Conservation (phyloP, 37 sponge, comb jelly and placozoan species). For the Hexactinellida sp. region DNA sequence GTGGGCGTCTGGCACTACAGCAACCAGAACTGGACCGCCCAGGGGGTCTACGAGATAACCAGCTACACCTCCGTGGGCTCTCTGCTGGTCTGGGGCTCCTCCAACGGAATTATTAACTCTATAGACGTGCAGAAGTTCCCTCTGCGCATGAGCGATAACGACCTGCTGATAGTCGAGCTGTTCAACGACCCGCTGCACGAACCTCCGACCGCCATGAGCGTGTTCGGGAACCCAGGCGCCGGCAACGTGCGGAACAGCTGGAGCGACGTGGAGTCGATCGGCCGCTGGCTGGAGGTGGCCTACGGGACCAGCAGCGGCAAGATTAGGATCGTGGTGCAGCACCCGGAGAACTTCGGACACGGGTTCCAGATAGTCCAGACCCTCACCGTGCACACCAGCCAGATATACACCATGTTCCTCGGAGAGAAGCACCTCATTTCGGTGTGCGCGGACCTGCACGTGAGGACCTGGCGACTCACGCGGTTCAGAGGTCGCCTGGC, state of each 20-base stretch:
- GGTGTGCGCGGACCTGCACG: conserved; percentile 82
- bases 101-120: conserved; percentile 75
- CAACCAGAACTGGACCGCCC: conserved; percentile 77
- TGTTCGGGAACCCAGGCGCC: conserved; percentile 71
- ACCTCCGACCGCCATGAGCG: conserved; percentile 67
- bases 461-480: conserved; percentile 83
- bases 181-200: conserved; percentile 83
- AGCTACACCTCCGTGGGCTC: conserved; percentile 79
- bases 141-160: conserved; percentile 96
- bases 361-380: conserved; percentile 84
- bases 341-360: conserved; percentile 94
- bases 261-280: neutral
- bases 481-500: conserved; percentile 88
- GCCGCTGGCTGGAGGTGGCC: conserved; percentile 87
- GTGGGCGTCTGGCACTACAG: conserved; percentile 91
- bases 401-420: conserved; percentile 63
- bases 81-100: conserved; percentile 75
- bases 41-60: conserved; percentile 74
- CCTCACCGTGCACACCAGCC: conserved; percentile 73
- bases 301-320: conserved; percentile 81
- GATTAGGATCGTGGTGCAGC: conserved; percentile 76
- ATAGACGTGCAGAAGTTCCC: conserved; percentile 99
- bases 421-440: conserved; percentile 94
- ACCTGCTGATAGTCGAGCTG: conserved; percentile 78
- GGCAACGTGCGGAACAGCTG: conserved; percentile 35